These are phyloP conservation scores for Euclidia mi DNA, from an alignment of 2,888 invertebrate genomes.

Conservation along the genomic window DNA sequence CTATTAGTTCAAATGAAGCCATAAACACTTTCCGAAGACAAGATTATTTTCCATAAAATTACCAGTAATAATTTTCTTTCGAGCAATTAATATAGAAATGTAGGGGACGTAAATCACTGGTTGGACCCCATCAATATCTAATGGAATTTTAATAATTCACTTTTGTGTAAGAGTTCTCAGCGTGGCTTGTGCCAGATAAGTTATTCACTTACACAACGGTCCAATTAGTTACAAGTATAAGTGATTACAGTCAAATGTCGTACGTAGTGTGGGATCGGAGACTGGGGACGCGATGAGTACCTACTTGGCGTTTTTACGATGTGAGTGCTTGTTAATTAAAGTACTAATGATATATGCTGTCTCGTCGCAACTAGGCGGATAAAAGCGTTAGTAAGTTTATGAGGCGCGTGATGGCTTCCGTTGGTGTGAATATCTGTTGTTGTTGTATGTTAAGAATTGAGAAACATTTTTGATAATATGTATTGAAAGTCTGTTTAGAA, in stretches of 20 bases:
- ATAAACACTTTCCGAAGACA: conserved; percentile 6
- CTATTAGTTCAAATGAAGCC: conserved; percentile 16
- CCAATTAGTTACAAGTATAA: conserved; percentile 25
- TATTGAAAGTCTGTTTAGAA: no score
- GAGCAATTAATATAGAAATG: conserved; percentile 27
- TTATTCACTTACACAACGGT: conserved; percentile 36
- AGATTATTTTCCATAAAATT: conserved; percentile 16
- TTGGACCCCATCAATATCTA: conserved; percentile 34
- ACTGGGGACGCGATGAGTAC: background rate
- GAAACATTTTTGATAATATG: no score
- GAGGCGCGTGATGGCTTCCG: conserved; percentile 5
- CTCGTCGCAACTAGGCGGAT: background rate
- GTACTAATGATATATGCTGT: background rate
- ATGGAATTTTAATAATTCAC: conserved; percentile 51
- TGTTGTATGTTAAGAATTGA: background rate
- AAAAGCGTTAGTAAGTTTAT: background rate
- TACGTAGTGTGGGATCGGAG: conserved; percentile 36
- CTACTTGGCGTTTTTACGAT: conserved; percentile 2
- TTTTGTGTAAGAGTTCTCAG: conserved; percentile 24
- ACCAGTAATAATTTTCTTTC: conserved; percentile 18
- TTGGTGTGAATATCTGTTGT: background rate
- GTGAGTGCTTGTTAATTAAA: conserved; percentile 7
- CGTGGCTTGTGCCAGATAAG: conserved; percentile 38
- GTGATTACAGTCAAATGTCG: conserved; percentile 25
- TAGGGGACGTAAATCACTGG: conserved; percentile 19